Percentiles rank a stretch among this genome's conserved stretches.
Conservation (phyloP, 2,113 vertebrate species). For the Origma solitaria region DNA sequence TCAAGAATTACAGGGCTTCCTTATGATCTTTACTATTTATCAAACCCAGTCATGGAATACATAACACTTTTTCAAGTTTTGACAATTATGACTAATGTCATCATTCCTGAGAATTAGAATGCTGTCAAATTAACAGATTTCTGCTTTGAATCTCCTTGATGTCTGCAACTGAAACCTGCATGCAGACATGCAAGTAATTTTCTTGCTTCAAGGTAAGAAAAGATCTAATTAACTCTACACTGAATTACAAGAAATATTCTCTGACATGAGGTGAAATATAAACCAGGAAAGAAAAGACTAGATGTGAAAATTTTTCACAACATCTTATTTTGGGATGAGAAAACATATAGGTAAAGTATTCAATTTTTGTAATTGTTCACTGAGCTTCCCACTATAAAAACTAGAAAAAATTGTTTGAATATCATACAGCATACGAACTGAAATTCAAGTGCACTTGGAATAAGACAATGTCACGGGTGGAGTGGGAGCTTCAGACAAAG, state of each 20-base stretch:
- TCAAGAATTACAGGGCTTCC: neutral
- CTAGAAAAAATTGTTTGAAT: neutral
- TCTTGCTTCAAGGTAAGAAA: neutral
- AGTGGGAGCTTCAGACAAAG: neutral
- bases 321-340: neutral
- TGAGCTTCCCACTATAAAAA: neutral
- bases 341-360: neutral
- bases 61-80: neutral
- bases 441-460: neutral
- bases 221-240: neutral
- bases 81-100: neutral
- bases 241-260: neutral
- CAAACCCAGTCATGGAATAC: neutral
- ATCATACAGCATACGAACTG: neutral
- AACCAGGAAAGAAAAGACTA: neutral
- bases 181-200: neutral
- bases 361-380: neutral
- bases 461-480: rapidly evolving
- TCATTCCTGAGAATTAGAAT: neutral
- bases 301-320: neutral
- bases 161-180: neutral
- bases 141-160: neutral
- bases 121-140: neutral
- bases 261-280: neutral
- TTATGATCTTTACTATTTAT: neutral